Evolutionary conservation across 2,888 invertebrate species (phyloP).

Genomic region (Creontiades dilutus): DNA sequence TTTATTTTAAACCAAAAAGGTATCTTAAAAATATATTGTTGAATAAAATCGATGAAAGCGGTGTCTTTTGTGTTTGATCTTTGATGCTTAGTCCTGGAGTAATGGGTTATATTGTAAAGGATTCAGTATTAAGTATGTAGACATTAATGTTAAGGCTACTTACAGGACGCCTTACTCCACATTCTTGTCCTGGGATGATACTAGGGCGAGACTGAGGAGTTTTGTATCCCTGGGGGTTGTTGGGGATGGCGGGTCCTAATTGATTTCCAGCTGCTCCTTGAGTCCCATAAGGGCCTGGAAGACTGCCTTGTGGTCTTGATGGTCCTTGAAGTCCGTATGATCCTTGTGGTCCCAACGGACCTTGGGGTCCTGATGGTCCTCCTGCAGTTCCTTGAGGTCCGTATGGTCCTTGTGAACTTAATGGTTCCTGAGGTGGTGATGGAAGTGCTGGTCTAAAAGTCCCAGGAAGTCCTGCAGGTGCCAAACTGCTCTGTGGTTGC

Average conservation of each 20-base stretch:
- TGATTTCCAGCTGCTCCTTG: neutral
- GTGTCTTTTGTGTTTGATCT: too few relatives aligned
- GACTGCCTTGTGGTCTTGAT: conserved; percentile 72
- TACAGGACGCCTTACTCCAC: conserved; percentile 79
- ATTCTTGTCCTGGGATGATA: conserved; percentile 77
- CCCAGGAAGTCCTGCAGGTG: conserved; percentile 47
- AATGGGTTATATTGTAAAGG: too few relatives aligned
- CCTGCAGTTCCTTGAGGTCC: conserved; percentile 45
- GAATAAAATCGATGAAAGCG: too few relatives aligned
- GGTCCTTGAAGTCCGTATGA: conserved; percentile 69
- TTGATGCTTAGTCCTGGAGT: too few relatives aligned
- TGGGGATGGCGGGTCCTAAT: conserved; percentile 39
- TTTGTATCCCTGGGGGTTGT: conserved; percentile 22
- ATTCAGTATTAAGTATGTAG: neutral
- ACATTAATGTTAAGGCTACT: conserved; percentile 72
- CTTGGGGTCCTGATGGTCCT: conserved; percentile 14
- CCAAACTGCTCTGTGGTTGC: conserved; percentile 1
- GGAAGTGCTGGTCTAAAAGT: conserved; percentile 24
- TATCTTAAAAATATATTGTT: too few relatives aligned
- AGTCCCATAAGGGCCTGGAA: conserved; percentile 51
- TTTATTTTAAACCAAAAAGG: too few relatives aligned
- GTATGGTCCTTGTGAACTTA: conserved; percentile 32
- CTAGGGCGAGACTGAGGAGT: conserved; percentile 26
- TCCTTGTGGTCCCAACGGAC: conserved; percentile 68
- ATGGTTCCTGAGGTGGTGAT: conserved; percentile 61